Evolutionary conservation across 1,140 invertebrate species (phyloP).

Genomic region (Drosophila grimshawi): DNA sequence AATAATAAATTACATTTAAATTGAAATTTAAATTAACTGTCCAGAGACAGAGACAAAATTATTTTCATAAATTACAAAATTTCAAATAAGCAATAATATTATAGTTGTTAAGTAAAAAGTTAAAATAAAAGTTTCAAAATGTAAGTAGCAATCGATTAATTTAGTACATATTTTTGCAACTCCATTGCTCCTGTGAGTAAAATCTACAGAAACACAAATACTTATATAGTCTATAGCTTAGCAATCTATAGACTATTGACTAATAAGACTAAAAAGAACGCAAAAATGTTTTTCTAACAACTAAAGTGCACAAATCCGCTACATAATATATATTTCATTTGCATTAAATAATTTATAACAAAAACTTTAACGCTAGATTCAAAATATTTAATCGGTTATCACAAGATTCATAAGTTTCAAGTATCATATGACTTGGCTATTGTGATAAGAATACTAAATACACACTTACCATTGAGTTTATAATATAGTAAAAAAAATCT

Average conservation of each 20-base stretch:
- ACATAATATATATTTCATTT: conserved; percentile 38
- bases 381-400: neutral
- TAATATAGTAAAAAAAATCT: conserved; percentile 8
- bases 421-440: conserved; percentile 8
- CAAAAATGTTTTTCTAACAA: conserved; percentile 29
- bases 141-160: too few species aligned
- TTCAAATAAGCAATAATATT: neutral
- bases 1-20: neutral
- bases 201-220: neutral
- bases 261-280: conserved; percentile 18
- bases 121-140: neutral
- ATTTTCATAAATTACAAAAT: neutral
- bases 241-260: conserved; percentile 25
- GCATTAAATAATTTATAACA: conserved; percentile 20
- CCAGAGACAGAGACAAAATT: too few species aligned
- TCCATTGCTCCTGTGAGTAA: conserved; percentile 12
- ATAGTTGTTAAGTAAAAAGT: neutral
- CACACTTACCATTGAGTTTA: conserved; percentile 52
- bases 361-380: conserved; percentile 35
- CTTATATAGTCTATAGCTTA: neutral
- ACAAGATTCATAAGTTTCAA: neutral
- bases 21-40: too few species aligned
- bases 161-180: neutral
- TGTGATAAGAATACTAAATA: conserved; percentile 1
- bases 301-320: conserved; percentile 69